Conservation (phyloP, 2,113 vertebrate species). For the Xiphophorus maculatus region DNA sequence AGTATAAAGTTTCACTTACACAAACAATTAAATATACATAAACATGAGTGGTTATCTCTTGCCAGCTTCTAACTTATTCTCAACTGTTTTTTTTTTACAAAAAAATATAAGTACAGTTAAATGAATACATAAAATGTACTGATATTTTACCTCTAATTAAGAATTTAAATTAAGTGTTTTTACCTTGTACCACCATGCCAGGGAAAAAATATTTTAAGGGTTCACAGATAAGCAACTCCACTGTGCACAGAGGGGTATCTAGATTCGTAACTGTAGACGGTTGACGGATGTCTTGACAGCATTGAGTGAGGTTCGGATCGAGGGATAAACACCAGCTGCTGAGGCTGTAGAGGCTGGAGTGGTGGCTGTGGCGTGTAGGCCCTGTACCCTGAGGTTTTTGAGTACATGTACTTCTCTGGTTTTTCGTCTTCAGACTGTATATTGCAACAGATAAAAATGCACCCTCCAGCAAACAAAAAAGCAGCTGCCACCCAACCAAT, state of each 20-base stretch:
- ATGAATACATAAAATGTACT: too few species aligned
- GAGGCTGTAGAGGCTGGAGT: slow-evolving; percentile 50
- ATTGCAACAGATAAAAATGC: slow-evolving; percentile 77
- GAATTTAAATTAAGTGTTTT: background rate
- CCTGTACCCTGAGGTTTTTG: slow-evolving; percentile 56
- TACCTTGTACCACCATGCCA: background rate
- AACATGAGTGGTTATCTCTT: background rate
- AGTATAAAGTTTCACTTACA: slow-evolving; percentile 11
- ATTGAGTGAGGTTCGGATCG: slow-evolving; percentile 33
- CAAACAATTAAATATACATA: background rate
- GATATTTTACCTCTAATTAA: slow-evolving; percentile 6
- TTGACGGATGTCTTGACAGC: slow-evolving; percentile 61
- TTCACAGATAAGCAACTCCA: slow-evolving; percentile 69
- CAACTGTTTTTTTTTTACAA: too few species aligned
- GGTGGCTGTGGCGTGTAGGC: slow-evolving; percentile 66
- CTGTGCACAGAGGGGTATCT: slow-evolving; percentile 72
- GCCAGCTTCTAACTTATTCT: background rate
- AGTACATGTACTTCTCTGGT: slow-evolving; percentile 59
- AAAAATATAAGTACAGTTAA: background rate
- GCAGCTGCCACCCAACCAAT: slow-evolving; percentile 81
- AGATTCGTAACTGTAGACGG: slow-evolving; percentile 71
- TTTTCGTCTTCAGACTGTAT: slow-evolving; percentile 48
- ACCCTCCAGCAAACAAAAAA: slow-evolving; percentile 79
- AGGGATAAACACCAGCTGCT: slow-evolving; percentile 57
- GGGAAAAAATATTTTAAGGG: slow-evolving; percentile 1